A percentile compares a stretch with the other conserved stretches of the same genome.
These are phyloP conservation scores for Frieseomelitta varia DNA, from an alignment of 1,140 invertebrate genomes.

Conservation along the genomic window DNA sequence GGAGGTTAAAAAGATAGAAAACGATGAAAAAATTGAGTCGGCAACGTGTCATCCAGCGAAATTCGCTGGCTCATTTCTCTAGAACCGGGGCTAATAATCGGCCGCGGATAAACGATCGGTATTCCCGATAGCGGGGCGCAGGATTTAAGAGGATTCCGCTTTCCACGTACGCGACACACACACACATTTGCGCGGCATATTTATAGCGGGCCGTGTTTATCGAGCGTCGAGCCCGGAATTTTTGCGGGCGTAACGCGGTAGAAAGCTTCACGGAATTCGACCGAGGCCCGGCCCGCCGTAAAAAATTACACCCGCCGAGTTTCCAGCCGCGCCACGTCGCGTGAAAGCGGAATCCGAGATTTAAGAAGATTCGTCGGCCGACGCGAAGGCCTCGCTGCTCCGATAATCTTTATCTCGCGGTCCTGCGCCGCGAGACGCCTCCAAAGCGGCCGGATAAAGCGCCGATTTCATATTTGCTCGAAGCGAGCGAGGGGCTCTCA, in stretches of 20 bases:
- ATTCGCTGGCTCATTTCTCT: not conserved
- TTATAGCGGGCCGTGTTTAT: conserved; percentile 47
- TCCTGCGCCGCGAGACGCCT: not conserved
- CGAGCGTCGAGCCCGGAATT: conserved; percentile 33
- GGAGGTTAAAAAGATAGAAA: too few relatives aligned
- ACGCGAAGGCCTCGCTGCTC: not conserved
- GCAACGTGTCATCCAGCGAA: not conserved
- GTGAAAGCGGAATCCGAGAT: conserved; percentile 48
- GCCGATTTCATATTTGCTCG: not conserved
- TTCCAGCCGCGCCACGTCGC: not conserved
- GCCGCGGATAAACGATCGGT: conserved; percentile 60
- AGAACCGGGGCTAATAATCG: conserved; percentile 61
- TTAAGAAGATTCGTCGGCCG: conserved; percentile 5
- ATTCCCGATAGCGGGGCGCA: conserved; percentile 39
- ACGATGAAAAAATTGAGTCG: too few relatives aligned
- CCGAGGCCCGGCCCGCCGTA: not conserved
- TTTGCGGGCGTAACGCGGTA: conserved; percentile 48
- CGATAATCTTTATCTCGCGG: conserved; percentile 7
- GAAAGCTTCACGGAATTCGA: conserved; percentile 49
- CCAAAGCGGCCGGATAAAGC: not conserved
- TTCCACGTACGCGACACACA: conserved; percentile 5
- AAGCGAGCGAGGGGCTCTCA: not conserved
- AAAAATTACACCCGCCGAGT: conserved; percentile 38
- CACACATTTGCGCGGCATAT: conserved; percentile 36
- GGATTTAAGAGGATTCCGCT: conserved; percentile 30